A percentile compares a stretch with the other conserved stretches of the same genome.
phyloP scores from a whole-genome alignment of 2,888 invertebrate species.

The Drosophila atroscutellata region DNA sequence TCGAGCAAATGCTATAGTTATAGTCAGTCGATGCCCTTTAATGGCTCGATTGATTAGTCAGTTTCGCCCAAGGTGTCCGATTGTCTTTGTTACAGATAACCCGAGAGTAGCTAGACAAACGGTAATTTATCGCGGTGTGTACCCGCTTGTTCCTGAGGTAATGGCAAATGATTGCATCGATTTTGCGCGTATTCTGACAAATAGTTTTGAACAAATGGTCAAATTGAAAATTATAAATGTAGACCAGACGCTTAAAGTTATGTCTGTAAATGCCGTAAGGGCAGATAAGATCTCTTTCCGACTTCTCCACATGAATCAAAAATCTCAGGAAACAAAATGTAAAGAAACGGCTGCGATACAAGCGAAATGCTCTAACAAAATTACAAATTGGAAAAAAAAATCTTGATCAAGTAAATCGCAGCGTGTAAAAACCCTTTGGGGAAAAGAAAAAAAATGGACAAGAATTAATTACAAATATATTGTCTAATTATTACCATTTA shows the following conservation, averaged over 20 bases:
- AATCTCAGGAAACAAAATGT: conserved; percentile 13
- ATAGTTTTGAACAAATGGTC: conserved; percentile 37
- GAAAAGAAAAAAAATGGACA: neutral
- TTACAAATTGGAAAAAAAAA: neutral
- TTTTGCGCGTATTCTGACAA: conserved; percentile 37
- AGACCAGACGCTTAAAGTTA: conserved; percentile 30
- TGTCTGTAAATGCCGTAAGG: conserved; percentile 54
- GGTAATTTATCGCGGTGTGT: conserved; percentile 52
- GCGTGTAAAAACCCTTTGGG: conserved; percentile 4
- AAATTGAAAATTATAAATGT: conserved; percentile 46
- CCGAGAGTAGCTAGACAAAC: conserved; percentile 93
- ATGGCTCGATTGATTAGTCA: conserved; percentile 94
- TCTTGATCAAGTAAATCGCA: conserved; percentile 4
- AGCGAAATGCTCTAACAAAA: neutral
- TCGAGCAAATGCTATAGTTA: conserved; percentile 93
- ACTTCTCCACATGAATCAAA: conserved; percentile 27
- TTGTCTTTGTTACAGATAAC: conserved; percentile 94
- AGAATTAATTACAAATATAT: neutral
- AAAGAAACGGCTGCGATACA: neutral
- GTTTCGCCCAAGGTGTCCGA: conserved; percentile 96
- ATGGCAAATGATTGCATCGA: conserved; percentile 39
- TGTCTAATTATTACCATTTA: neutral
- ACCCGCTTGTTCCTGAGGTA: conserved; percentile 47
- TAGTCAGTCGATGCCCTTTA: conserved; percentile 87
- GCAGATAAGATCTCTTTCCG: conserved; percentile 53